These are phyloP conservation scores for Camponotus floridanus DNA, from an alignment of 1,140 invertebrate genomes.

Conservation along the genomic window DNA sequence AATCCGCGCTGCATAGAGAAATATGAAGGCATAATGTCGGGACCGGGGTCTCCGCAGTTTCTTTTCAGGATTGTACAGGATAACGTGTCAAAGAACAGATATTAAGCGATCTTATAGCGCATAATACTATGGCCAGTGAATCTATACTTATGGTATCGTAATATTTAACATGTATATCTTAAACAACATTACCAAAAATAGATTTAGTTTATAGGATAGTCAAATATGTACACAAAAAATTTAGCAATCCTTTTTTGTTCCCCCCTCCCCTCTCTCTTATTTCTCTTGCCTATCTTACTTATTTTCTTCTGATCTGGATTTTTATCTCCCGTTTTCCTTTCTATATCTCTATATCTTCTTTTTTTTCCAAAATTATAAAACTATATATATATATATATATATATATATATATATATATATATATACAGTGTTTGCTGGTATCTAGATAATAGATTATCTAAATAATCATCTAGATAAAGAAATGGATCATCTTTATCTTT, in stretches of 20 bases:
- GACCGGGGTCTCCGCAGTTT: conserved; percentile 54
- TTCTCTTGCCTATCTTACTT: conserved; percentile 46
- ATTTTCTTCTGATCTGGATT: conserved; percentile 61
- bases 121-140: conserved; percentile 86
- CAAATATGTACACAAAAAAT: conserved; percentile 81
- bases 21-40: background rate
- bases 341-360: conserved; percentile 59
- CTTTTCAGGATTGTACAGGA: conserved; percentile 80
- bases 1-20: background rate
- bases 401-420: no score
- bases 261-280: background rate
- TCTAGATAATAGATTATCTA: no score
- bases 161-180: conserved; percentile 84
- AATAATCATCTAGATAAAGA: no score
- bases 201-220: conserved; percentile 86
- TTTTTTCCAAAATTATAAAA: conserved; percentile 58
- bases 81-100: conserved; percentile 78
- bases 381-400: background rate
- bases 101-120: conserved; percentile 83
- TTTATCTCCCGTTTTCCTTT: conserved; percentile 55
- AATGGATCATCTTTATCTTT: no score
- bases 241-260: conserved; percentile 55
- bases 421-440: no score
- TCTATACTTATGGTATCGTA: conserved; percentile 84
- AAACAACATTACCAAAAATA: conserved; percentile 87